Percentiles rank a stretch among this genome's conserved stretches.
phyloP scores from a whole-genome alignment of 2,113 vertebrate species.

The Pimephales promelas region DNA sequence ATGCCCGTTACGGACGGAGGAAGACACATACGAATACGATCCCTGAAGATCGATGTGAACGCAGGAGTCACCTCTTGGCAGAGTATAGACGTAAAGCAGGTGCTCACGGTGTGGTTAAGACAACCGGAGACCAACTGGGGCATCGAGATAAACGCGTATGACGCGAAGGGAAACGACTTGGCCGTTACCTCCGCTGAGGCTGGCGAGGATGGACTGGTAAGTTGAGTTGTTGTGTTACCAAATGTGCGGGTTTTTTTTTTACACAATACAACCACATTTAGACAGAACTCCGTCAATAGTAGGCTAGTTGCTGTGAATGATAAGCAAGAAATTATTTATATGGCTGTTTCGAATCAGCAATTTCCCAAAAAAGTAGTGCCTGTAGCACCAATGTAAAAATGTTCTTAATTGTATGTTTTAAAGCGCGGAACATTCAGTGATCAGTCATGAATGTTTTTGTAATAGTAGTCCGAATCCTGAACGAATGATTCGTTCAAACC shows the following conservation, averaged over 20 bases:
- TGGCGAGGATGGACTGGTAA: conserved; percentile 95
- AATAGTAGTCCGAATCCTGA: background rate
- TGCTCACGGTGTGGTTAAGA: conserved; percentile 94
- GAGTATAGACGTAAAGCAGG: conserved; percentile 96
- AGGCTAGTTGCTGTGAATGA: background rate
- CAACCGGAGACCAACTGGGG: conserved; percentile 98
- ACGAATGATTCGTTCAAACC: background rate
- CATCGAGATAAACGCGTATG: conserved; percentile 95
- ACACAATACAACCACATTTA: background rate
- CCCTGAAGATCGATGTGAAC: conserved; percentile 93
- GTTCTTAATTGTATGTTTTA: no score
- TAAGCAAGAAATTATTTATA: background rate
- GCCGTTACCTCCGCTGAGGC: conserved; percentile 88
- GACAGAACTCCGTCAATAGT: background rate
- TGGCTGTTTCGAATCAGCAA: background rate
- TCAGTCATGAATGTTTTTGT: background rate
- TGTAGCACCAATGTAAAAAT: no score
- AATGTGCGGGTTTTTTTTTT: background rate
- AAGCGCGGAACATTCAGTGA: background rate
- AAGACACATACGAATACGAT: conserved; percentile 90
- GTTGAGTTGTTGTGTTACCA: conserved; percentile 59
- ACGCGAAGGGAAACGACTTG: conserved; percentile 88
- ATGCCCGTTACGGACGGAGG: conserved; percentile 85
- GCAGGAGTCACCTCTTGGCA: conserved; percentile 93
- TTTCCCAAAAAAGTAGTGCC: background rate